A percentile compares a stretch with the other conserved stretches of the same genome.
Evolutionary conservation across 2,113 vertebrate species (phyloP).

Genomic region (Calonectris borealis): DNA sequence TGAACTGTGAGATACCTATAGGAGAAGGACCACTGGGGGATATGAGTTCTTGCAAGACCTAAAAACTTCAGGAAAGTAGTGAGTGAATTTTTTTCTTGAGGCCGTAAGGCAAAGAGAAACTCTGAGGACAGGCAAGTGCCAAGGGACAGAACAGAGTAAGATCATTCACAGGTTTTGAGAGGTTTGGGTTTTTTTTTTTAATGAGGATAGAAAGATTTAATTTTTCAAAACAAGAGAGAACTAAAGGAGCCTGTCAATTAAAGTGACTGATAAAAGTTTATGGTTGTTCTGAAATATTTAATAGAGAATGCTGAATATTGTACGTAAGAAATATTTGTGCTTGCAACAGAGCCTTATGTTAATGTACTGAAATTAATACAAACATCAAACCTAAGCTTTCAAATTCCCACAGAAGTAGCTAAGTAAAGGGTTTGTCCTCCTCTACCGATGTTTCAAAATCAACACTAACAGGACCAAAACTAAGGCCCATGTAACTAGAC

Average conservation of each 20-base stretch:
- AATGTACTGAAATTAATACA: not conserved
- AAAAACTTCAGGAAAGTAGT: not conserved
- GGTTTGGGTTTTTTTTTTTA: not conserved
- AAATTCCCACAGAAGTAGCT: not conserved
- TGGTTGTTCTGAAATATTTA: conserved; percentile 17
- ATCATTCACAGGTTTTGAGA: not conserved
- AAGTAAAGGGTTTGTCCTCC: not conserved
- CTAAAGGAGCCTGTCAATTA: conserved; percentile 6
- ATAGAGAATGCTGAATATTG: conserved; percentile 9
- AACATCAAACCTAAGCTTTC: not conserved
- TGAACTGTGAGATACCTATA: not conserved
- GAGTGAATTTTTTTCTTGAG: not conserved
- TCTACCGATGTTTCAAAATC: not conserved
- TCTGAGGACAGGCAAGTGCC: not conserved
- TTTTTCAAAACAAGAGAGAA: conserved; percentile 14
- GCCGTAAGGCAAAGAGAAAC: not conserved
- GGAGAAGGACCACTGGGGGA: not conserved
- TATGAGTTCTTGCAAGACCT: not conserved
- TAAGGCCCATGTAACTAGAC: not conserved
- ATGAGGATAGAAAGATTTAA: not conserved
- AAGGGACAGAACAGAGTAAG: not conserved
- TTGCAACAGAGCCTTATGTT: not conserved
- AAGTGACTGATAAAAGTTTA: conserved; percentile 19
- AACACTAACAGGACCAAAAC: not conserved
- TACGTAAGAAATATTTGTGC: not conserved